Evolutionary conservation across 2,888 invertebrate species (phyloP).

Genomic region (Drosophila rellima): DNA sequence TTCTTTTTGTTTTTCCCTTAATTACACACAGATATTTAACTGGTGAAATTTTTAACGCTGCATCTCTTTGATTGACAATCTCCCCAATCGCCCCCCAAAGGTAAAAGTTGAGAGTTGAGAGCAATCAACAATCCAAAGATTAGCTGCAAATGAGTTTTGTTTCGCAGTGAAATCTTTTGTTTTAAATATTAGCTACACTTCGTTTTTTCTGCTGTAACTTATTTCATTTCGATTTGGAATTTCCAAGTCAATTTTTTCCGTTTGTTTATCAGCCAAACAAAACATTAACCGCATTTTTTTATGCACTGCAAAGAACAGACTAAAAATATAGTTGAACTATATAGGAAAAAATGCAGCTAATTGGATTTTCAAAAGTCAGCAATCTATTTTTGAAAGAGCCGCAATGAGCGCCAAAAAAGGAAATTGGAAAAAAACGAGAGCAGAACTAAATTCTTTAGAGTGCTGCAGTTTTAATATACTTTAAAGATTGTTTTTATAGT

Average conservation of each 20-base stretch:
- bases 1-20: conserved; percentile 29
- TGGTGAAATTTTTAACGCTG: conserved; percentile 66
- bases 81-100: conserved; percentile 12
- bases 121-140: conserved; percentile 37
- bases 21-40: conserved; percentile 52
- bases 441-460: not conserved
- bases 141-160: conserved; percentile 24
- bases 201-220: conserved; percentile 8
- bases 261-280: conserved; percentile 54
- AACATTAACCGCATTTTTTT: conserved; percentile 52
- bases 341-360: conserved; percentile 53
- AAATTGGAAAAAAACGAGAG: conserved; percentile 3
- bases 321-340: conserved; percentile 56
- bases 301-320: conserved; percentile 28
- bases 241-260: conserved; percentile 35
- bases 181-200: conserved; percentile 18
- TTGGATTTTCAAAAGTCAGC: conserved; percentile 57
- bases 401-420: conserved; percentile 14
- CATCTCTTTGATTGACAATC: conserved; percentile 53
- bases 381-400: conserved; percentile 15
- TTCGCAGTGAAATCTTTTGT: conserved; percentile 18
- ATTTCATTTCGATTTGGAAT: conserved; percentile 31
- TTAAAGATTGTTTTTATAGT: not conserved
- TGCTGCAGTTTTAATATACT: conserved; percentile 1
- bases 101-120: conserved; percentile 40